A percentile compares a stretch with the other conserved stretches of the same genome.
Evolutionary conservation across 2,888 invertebrate species (phyloP).

Genomic region (Alcis repandata): DNA sequence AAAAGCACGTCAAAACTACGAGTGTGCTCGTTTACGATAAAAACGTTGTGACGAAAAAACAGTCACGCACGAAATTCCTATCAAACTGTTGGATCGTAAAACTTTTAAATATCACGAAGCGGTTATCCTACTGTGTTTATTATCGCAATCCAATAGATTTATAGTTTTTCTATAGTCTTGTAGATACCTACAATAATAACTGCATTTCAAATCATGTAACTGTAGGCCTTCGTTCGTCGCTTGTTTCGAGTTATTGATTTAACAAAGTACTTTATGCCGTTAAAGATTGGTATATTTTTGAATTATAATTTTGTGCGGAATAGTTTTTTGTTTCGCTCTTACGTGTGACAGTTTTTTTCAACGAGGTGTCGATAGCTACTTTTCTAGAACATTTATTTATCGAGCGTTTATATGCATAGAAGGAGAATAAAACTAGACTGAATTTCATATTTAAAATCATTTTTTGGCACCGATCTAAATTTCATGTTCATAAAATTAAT

Average conservation of each 20-base stretch:
- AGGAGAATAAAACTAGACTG: too few species aligned
- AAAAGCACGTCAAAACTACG: conserved; percentile 9
- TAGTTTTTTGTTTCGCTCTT: too few species aligned
- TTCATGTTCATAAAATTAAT: too few species aligned
- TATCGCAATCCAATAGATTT: conserved; percentile 31
- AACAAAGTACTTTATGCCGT: neutral
- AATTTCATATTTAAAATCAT: too few species aligned
- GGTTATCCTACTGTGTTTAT: conserved; percentile 29
- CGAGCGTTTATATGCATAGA: too few species aligned
- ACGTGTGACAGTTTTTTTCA: too few species aligned
- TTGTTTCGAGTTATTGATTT: neutral
- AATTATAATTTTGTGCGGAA: too few species aligned
- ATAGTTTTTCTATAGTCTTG: conserved; percentile 17
- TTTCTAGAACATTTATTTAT: too few species aligned
- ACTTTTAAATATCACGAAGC: conserved; percentile 32
- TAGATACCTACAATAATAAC: conserved; percentile 14
- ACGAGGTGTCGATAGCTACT: too few species aligned
- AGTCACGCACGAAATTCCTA: conserved; percentile 34
- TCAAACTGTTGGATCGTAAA: conserved; percentile 30
- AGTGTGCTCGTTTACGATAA: conserved; percentile 24
- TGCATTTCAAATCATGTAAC: conserved; percentile 20
- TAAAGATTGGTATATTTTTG: too few species aligned
- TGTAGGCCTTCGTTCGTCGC: conserved; percentile 9
- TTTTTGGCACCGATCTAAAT: too few species aligned
- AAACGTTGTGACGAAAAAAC: conserved; percentile 28